Evolutionary conservation across 1,140 invertebrate species (phyloP), one percentile per base, ranked within the genome.

Genomic region (Goniozus legneri): DNA sequence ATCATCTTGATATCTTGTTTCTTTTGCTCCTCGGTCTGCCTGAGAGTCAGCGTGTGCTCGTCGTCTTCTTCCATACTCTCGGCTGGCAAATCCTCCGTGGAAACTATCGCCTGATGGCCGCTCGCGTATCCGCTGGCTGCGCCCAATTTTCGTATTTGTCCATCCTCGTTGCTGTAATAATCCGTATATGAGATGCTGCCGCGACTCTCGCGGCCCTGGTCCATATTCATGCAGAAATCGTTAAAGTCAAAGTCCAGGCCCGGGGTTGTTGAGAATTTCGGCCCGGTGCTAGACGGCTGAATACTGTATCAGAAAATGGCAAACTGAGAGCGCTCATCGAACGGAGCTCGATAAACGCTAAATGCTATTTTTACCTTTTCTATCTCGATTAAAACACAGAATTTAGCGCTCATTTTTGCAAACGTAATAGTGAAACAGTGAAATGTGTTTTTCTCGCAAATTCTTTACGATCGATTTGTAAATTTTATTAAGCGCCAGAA

Each of bases 181-280:
- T 76, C 73, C n/a, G 73, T 76, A 48, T 75, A 77, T 20, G 73
- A 75, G 50, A 71, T 74, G 52, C 69, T 77, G 36, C 73, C 75
- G 16, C 71, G 65, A 22, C 69, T 48, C 32, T 77, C 75, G 7
- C 77, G 59, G 19, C 79, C 77, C 48, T 76, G 64, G 60, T 84
- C 82, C 35, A 84, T 72, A 30, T 79, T 76, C 57, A 81, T 77
- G 50, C 80, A 80, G 50, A 82, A 79, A 48, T 77, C 75, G 53
- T 72, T 77, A 39, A 82, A 75, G 50, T 83, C 79, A 47, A 80
- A 72, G 55, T 82, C 80, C 39, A 82, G 54, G 34, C 77, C 77
- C 22, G 75, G 71, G 43, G 70, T 71, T 22, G 78, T 65, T 14
- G 79, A 76, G 58, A 80, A 82, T 60, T 81, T 82, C 37, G 76